Percentiles rank a stretch among this genome's conserved stretches.
Conservation (phyloP, 2,888 invertebrate species). For the Trachelus iudaicus region DNA sequence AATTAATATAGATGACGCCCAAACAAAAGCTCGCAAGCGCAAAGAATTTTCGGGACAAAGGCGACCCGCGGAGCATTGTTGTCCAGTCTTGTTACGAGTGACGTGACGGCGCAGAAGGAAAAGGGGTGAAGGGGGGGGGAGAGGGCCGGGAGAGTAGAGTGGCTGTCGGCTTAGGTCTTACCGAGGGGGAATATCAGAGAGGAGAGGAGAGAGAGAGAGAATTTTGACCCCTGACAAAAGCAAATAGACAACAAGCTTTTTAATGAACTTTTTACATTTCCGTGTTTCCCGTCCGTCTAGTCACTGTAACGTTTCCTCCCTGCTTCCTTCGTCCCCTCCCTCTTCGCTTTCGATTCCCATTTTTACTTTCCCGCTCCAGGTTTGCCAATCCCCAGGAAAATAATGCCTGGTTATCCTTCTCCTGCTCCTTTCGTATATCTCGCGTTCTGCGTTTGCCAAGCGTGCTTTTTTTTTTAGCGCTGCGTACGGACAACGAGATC, state of each 20-base stretch:
- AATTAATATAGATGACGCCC: slow-evolving; percentile 55
- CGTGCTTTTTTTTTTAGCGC: not conserved
- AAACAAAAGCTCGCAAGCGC: slow-evolving; percentile 41
- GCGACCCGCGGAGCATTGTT: slow-evolving; percentile 51
- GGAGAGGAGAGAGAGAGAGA: slow-evolving; percentile 11
- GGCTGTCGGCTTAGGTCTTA: not conserved
- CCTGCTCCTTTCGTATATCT: not conserved
- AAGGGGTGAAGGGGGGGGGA: not conserved
- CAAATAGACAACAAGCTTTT: not conserved
- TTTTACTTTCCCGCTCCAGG: no score
- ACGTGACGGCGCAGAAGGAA: slow-evolving; percentile 38
- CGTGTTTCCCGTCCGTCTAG: not conserved
- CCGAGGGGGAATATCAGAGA: slow-evolving; percentile 9
- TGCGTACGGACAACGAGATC: not conserved
- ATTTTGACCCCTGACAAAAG: not conserved
- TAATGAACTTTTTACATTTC: not conserved
- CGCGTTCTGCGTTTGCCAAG: not conserved
- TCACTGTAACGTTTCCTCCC: slow-evolving; percentile 4
- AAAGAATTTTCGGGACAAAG: slow-evolving; percentile 52
- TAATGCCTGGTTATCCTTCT: not conserved
- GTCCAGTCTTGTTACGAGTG: slow-evolving; percentile 55
- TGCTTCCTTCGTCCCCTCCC: not conserved
- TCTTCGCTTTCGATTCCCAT: not conserved
- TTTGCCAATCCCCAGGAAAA: not conserved
- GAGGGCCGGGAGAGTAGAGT: slow-evolving; percentile 3